Percentiles rank a stretch among this genome's conserved stretches.
These are phyloP conservation scores for Tinamus major DNA, from an alignment of 2,797 vertebrate genomes.

Conservation along the genomic window DNA sequence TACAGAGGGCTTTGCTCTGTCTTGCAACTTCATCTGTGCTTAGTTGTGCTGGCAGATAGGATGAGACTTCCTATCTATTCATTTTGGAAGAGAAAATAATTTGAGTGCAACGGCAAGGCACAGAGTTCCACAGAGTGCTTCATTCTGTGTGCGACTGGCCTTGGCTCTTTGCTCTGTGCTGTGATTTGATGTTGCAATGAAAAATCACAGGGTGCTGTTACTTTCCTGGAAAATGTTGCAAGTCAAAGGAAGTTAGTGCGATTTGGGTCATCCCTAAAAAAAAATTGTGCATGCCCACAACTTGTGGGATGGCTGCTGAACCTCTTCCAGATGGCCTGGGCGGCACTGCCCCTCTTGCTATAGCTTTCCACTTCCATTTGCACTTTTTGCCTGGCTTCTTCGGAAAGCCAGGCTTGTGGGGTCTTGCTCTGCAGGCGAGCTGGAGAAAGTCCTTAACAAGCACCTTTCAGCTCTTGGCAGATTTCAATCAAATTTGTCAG, in stretches of 20 bases:
- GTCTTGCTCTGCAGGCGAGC: not conserved
- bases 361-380: not conserved
- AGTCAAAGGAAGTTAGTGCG: not conserved
- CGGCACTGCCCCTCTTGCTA: not conserved
- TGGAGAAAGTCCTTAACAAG: not conserved
- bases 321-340: not conserved
- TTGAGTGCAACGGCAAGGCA: not conserved
- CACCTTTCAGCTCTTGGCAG: conserved; percentile 1
- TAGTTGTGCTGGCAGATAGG: not conserved
- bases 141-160: not conserved
- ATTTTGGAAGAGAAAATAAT: not conserved
- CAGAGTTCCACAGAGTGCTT: not conserved
- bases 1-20: not conserved
- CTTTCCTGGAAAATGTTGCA: not conserved
- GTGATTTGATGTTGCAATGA: not conserved
- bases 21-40: not conserved
- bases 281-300: fast-evolving
- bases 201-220: not conserved
- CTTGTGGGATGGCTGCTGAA: not conserved
- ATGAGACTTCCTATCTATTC: not conserved
- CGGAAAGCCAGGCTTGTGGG: not conserved
- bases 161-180: not conserved
- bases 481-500: conserved; percentile 17
- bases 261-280: not conserved
- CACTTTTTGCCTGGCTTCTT: not conserved